Evolutionary conservation across 1,140 invertebrate genomes (phyloP).

Genomic region (Drosophila bipectinata): DNA sequence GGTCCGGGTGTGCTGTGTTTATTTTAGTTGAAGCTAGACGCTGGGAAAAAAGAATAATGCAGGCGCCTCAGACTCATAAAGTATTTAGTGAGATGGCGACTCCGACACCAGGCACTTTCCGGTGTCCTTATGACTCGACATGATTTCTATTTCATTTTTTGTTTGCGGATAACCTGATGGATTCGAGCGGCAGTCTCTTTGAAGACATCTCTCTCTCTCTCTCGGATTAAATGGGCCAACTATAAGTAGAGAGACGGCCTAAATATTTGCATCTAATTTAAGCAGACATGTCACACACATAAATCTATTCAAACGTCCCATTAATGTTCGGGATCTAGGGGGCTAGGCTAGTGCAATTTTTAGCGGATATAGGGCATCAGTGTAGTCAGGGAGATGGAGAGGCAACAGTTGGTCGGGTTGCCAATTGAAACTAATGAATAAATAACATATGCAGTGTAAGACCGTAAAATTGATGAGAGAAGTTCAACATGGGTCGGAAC

Average conservation of each 20-base stretch:
- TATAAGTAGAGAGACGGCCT: conserved; percentile 21
- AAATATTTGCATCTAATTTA: conserved; percentile 52
- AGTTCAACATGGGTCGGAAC: conserved; percentile 52
- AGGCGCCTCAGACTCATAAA: conserved; percentile 52
- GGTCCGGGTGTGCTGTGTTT: conserved; percentile 32
- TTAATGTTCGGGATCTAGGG: conserved; percentile 30
- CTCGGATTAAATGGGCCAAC: conserved; percentile 14
- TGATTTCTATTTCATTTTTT: conserved; percentile 10
- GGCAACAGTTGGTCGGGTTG: conserved; percentile 32
- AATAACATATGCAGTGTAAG: conserved; percentile 48
- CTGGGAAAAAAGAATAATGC: conserved; percentile 28
- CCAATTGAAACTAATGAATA: conserved; percentile 72
- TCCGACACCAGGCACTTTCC: conserved; percentile 36
- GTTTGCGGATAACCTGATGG: conserved; percentile 12
- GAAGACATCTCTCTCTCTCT: not conserved
- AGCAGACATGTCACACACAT: conserved; percentile 32
- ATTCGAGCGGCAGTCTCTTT: not conserved
- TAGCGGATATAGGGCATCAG: conserved; percentile 19
- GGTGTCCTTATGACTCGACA: conserved; percentile 22
- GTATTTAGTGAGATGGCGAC: conserved; percentile 41
- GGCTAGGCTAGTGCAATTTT: conserved; percentile 46
- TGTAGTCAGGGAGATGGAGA: not conserved
- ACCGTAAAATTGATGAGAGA: conserved; percentile 45
- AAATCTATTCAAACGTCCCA: conserved; percentile 43
- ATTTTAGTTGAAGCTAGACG: conserved; percentile 55